These are phyloP conservation scores for Tridacna crocea DNA, from an alignment of 2,888 invertebrate species.

Conservation along the genomic window DNA sequence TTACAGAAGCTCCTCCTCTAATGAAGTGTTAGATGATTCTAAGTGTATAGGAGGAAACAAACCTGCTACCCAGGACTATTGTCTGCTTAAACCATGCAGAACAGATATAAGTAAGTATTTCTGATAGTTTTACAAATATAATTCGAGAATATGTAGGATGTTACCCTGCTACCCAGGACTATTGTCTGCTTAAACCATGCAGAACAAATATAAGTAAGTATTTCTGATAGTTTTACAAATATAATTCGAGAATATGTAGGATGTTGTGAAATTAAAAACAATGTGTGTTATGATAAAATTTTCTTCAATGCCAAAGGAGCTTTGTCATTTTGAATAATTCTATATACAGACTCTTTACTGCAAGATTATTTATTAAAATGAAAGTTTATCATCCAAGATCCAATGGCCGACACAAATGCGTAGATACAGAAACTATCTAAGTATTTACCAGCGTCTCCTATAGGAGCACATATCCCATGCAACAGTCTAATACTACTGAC, in stretches of 20 bases:
- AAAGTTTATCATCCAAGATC: no score
- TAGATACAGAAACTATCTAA: no score
- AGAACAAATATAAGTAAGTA: conserved; percentile 66
- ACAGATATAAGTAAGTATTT: conserved; percentile 64
- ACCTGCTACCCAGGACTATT: conserved; percentile 62
- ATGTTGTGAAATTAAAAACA: background rate
- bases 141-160: background rate
- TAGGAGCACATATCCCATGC: no score
- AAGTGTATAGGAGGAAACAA: conserved; percentile 60
- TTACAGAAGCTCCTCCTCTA: conserved; percentile 48
- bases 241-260: background rate
- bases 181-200: conserved; percentile 68
- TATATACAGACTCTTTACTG: no score
- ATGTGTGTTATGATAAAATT: background rate
- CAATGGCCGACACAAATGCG: no score
- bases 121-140: background rate
- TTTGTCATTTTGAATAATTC: no score
- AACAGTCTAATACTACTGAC: no score
- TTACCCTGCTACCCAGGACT: conserved; percentile 53
- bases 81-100: conserved; percentile 66
- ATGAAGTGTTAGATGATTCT: conserved; percentile 48
- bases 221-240: background rate
- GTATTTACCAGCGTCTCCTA: no score
- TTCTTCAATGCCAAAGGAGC: no score
- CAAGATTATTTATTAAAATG: no score